Base-by-base conservation (phyloP, 2,113 vertebrate genomes). In the Sisor rabdophorus region DNA sequence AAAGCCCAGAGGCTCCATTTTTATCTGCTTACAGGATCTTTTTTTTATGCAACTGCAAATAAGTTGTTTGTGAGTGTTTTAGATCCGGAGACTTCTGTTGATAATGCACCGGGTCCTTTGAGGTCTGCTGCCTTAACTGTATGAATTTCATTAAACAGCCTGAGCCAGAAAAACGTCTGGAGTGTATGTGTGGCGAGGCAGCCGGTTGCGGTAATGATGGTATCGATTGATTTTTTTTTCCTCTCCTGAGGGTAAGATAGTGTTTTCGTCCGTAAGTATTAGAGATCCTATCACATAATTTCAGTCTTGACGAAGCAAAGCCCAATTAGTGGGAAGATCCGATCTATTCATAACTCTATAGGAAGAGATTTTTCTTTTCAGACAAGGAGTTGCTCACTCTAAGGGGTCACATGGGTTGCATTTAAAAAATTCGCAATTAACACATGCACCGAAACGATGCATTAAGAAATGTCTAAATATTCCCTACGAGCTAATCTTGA, bases 241-340 rank as follows among this genome's bases (percentile, higher is more conserved):
- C 10, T 44, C 10, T 44, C 4, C 10, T 44, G 77, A 63, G 76
- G 58, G 71, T 79, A 68, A 67, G 78, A 36, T 72, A 77, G 26
- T 52, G 4, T 69, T 63, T 55, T 61, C 75, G 76, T 80, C 75
- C 58, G 77, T 53, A 44, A 80, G 71, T 81, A 81, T 78, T 36
- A 60, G 59, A 52, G 71, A 79, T 82, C 44, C 67, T 53, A 77
- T 71, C 75, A 67, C 75, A 64, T 75, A 50, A 77, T 82, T 75
- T 73, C 70, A 59, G 78, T 70, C 40, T 83, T 81, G 81, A 83
- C 82, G 81, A 65, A 80, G 55, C 82, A 82, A 77, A 73, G 69
- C 28, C 81, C 78, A 85, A 83, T 87, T 84, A 87, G 75, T 73
- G 54, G 26, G 68, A 76, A 75, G 68, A 61, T 67, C 75, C 82